Percentiles rank a stretch among this genome's conserved stretches.
These are phyloP conservation scores for Balaeniceps rex DNA, from an alignment of 2,113 vertebrate genomes.

Conservation along the genomic window DNA sequence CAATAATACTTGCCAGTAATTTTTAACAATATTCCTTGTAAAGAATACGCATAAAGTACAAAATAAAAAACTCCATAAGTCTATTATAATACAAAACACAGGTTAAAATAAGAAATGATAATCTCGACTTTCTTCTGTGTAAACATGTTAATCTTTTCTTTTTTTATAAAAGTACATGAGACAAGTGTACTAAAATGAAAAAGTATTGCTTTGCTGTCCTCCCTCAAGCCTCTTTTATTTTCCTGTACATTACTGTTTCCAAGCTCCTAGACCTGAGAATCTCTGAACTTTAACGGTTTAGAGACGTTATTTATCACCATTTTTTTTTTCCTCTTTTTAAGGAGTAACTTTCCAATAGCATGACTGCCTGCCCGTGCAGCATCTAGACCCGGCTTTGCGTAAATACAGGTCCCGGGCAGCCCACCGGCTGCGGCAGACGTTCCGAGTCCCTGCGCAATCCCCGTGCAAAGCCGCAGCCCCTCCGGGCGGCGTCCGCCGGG, in stretches of 20 bases:
- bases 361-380: background rate
- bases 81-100: slow-evolving; percentile 89
- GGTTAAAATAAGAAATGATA: slow-evolving; percentile 83
- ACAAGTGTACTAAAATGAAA: slow-evolving; percentile 64
- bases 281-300: slow-evolving; percentile 60
- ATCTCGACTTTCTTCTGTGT: slow-evolving; percentile 73
- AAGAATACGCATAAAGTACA: slow-evolving; percentile 89
- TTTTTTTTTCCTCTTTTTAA: background rate
- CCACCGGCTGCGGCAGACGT: background rate
- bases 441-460: background rate
- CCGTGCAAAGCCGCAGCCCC: slow-evolving; percentile 22
- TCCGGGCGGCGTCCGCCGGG: background rate
- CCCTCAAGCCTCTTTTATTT: slow-evolving; percentile 40
- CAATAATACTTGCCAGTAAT: slow-evolving; percentile 87
- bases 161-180: slow-evolving; percentile 70
- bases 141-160: slow-evolving; percentile 71
- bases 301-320: slow-evolving; percentile 26
- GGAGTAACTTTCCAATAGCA: slow-evolving; percentile 1
- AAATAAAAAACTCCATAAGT: slow-evolving; percentile 73
- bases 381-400: slow-evolving; percentile 64
- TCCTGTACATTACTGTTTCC: slow-evolving; percentile 27
- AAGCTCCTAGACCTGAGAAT: slow-evolving; percentile 74
- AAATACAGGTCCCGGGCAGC: slow-evolving; percentile 66
- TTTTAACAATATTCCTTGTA: slow-evolving; percentile 90
- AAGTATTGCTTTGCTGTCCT: slow-evolving; percentile 61